These are phyloP conservation scores for Macroramphosus scolopax DNA, from an alignment of 2,797 vertebrate genomes.

Conservation along the genomic window DNA sequence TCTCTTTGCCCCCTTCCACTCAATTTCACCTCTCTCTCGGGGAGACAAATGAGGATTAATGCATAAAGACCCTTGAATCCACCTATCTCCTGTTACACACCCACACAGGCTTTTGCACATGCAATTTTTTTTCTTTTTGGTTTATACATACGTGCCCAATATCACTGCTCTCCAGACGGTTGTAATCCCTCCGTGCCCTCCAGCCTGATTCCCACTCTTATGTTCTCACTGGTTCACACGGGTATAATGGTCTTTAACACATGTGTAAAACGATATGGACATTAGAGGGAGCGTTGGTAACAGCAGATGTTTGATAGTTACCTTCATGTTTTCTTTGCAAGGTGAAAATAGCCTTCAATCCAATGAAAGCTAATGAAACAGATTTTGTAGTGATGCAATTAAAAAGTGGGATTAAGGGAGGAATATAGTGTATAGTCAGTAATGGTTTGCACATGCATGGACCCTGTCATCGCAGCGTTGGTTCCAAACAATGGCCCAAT, in stretches of 20 bases:
- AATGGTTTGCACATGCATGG: no score
- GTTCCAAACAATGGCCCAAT: no score
- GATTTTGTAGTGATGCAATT: conserved; percentile 17
- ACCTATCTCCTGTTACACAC: conserved; percentile 44
- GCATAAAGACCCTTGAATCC: conserved; percentile 46
- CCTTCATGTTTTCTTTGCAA: conserved; percentile 11
- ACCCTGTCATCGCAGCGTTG: no score
- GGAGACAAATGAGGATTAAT: conserved; percentile 49
- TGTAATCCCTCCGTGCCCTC: conserved; percentile 65
- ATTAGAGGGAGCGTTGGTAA: conserved; percentile 27
- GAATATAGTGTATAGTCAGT: no score
- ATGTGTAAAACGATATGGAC: conserved; percentile 50
- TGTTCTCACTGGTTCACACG: conserved; percentile 41
- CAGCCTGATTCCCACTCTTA: conserved; percentile 42
- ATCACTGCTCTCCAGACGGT: conserved; percentile 59
- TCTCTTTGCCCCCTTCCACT: conserved; percentile 11
- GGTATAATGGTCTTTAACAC: conserved; percentile 39
- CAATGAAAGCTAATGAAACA: conserved; percentile 25
- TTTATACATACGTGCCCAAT: conserved; percentile 33
- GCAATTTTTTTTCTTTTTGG: conserved; percentile 15
- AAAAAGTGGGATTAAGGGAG: conserved; percentile 8
- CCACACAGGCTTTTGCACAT: conserved; percentile 16
- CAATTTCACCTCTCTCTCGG: conserved; percentile 22
- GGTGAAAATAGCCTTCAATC: no score
- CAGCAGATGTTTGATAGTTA: conserved; percentile 25